Evolutionary conservation across 2,113 vertebrate species (phyloP).

Genomic region (Tylochromis polylepis): DNA sequence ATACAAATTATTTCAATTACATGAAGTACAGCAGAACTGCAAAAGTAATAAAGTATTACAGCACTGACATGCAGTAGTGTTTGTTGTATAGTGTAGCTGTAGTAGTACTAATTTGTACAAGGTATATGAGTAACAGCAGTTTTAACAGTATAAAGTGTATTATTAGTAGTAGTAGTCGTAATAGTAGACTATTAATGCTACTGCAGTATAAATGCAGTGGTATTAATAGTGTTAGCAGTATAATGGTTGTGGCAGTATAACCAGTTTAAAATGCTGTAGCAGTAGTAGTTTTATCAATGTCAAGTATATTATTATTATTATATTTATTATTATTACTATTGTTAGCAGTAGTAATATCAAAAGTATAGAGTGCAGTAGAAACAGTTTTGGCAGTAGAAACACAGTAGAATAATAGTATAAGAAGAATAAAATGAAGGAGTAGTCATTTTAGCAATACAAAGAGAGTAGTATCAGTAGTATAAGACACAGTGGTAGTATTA

Average conservation of each 20-base stretch:
- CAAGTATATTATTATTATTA: background rate
- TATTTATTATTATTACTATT: background rate
- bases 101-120: background rate
- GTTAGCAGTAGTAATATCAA: background rate
- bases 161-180: fast-evolving
- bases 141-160: background rate
- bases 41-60: background rate
- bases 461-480: background rate
- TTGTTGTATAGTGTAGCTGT: background rate
- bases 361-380: background rate
- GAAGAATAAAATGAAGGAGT: background rate
- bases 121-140: background rate
- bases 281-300: background rate
- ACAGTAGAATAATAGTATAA: background rate
- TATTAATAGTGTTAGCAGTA: background rate
- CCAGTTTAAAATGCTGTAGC: background rate
- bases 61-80: background rate
- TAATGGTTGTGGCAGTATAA: background rate
- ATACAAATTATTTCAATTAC: background rate
- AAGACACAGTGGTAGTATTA: background rate
- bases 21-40: background rate
- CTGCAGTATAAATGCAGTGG: background rate
- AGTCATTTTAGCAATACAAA: background rate
- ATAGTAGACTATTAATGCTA: background rate
- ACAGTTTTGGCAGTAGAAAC: background rate